These are phyloP conservation scores for Dryoscopus gambensis DNA, from an alignment of 2,113 vertebrate species.

Conservation along the genomic window DNA sequence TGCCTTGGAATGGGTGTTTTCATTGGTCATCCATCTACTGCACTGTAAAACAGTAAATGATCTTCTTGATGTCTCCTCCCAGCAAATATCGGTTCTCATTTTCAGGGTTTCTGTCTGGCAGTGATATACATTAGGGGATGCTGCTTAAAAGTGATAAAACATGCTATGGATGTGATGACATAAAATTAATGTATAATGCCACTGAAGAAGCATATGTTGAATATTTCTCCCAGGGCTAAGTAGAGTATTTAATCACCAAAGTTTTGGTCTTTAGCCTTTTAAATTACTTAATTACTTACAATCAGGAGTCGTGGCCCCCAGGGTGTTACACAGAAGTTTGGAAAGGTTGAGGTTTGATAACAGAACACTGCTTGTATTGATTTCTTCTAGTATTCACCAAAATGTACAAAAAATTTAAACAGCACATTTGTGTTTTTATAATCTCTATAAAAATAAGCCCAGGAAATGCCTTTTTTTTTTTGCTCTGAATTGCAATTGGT, in stretches of 20 bases:
- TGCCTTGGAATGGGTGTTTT: neutral
- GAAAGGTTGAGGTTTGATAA: neutral
- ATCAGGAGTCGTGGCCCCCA: neutral
- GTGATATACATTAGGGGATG: neutral
- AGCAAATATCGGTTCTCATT: neutral
- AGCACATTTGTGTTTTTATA: neutral
- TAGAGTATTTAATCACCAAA: neutral
- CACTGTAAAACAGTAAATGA: neutral
- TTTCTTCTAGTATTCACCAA: neutral
- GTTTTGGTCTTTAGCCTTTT: neutral
- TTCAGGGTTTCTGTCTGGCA: neutral
- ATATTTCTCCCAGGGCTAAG: neutral
- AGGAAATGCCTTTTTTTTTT: neutral
- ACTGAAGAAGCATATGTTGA: neutral
- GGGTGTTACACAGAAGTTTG: neutral
- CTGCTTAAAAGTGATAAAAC: neutral
- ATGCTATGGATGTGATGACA: neutral
- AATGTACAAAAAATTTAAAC: neutral
- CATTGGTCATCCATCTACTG: neutral
- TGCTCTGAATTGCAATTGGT: neutral
- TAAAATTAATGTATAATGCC: neutral
- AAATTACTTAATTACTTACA: neutral
- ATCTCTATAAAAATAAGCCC: neutral
- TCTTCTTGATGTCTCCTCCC: neutral
- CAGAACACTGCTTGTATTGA: neutral